phyloP scores from a whole-genome alignment of 2,797 vertebrate genomes.

The Aphelocoma californica region DNA sequence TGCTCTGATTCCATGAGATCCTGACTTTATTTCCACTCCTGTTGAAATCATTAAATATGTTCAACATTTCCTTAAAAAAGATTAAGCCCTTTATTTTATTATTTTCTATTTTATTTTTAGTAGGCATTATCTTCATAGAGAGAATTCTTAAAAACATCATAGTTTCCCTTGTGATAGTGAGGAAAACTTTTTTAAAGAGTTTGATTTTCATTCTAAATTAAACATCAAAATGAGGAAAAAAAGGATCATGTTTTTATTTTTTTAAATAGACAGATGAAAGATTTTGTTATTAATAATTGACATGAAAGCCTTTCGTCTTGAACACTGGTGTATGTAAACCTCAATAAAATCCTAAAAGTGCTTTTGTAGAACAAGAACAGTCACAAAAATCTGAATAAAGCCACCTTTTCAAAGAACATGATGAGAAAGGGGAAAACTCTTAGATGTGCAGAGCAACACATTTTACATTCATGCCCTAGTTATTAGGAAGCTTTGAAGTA shows the following conservation, averaged over 20 bases:
- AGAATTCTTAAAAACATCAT: conserved; percentile 53
- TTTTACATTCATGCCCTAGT: conserved; percentile 69
- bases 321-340: conserved; percentile 69
- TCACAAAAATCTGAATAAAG: conserved; percentile 70
- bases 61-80: background rate
- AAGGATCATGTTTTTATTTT: conserved; percentile 71
- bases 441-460: conserved; percentile 69
- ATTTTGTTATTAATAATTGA: conserved; percentile 73
- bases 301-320: conserved; percentile 67
- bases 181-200: conserved; percentile 60
- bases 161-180: conserved; percentile 61
- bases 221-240: conserved; percentile 64
- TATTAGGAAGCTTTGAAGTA: conserved; percentile 68
- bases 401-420: conserved; percentile 70
- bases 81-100: conserved; percentile 39
- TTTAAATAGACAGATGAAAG: conserved; percentile 70
- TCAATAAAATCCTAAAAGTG: conserved; percentile 71
- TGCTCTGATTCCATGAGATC: background rate
- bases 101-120: conserved; percentile 60
- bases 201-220: conserved; percentile 73
- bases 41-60: background rate
- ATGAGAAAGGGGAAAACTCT: conserved; percentile 66
- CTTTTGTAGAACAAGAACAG: conserved; percentile 72
- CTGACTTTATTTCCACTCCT: background rate
- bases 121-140: conserved; percentile 60